Conservation (phyloP, 2,797 vertebrate species). For the Anableps anableps region DNA sequence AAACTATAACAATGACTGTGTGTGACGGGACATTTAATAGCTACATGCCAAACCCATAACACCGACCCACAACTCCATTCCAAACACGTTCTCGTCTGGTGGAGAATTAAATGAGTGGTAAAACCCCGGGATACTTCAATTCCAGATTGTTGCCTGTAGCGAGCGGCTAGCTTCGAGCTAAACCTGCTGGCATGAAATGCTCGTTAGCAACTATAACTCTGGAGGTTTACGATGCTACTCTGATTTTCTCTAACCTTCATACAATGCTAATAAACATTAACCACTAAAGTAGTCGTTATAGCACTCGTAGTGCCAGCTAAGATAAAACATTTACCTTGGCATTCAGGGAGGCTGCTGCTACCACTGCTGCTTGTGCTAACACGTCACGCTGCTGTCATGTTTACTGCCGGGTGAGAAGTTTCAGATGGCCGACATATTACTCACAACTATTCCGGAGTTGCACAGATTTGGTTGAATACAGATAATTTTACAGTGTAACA, state of each 20-base stretch:
- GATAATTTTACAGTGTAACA: not conserved
- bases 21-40: not conserved
- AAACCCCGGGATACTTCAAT: slow-evolving; percentile 1
- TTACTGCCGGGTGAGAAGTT: slow-evolving; percentile 13
- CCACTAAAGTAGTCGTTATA: rapidly evolving
- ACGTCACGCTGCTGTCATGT: slow-evolving; percentile 52
- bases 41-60: not conserved
- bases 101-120: not conserved
- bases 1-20: not conserved
- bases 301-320: no score
- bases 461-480: not conserved
- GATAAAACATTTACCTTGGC: slow-evolving; percentile 41
- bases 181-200: slow-evolving; percentile 17
- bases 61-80: not conserved
- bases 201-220: not conserved
- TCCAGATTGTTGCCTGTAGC: not conserved
- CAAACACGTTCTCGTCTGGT: not conserved
- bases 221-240: no score
- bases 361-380: not conserved
- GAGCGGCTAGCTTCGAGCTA: slow-evolving; percentile 44
- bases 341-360: slow-evolving; percentile 12
- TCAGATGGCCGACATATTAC: slow-evolving; percentile 39
- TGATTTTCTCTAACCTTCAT: not conserved
- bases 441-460: slow-evolving; percentile 50
- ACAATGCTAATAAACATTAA: rapidly evolving